Percentiles rank a stretch among this genome's conserved stretches.
Evolutionary conservation across 2,113 vertebrate genomes (phyloP).

Genomic region (Etheostoma cragini): DNA sequence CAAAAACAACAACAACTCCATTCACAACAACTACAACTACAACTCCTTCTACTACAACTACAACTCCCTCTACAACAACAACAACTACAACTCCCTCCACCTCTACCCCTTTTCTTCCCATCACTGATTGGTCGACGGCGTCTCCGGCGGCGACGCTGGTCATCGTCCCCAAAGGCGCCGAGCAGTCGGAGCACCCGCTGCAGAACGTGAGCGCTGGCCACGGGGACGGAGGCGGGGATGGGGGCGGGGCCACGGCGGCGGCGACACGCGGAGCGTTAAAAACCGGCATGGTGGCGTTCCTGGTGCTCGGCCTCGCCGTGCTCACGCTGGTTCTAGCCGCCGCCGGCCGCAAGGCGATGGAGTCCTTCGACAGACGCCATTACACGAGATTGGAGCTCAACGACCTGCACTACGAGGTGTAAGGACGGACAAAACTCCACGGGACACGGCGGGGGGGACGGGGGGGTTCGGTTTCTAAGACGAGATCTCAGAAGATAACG

Average conservation of each 20-base stretch:
- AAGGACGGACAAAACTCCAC: not conserved
- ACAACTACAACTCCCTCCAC: slow-evolving; percentile 7
- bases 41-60: not conserved
- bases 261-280: slow-evolving; percentile 56
- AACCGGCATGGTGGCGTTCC: slow-evolving; percentile 78
- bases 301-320: slow-evolving; percentile 77
- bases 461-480: too few relatives aligned
- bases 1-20: fast-evolving
- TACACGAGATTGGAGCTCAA: slow-evolving; percentile 87
- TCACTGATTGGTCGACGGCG: slow-evolving; percentile 23
- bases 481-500: too few relatives aligned
- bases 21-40: not conserved
- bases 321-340: slow-evolving; percentile 76
- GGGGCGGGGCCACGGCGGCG: not conserved
- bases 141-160: slow-evolving; percentile 27
- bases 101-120: not conserved
- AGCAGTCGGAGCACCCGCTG: slow-evolving; percentile 28
- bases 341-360: slow-evolving; percentile 82
- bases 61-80: not conserved
- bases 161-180: slow-evolving; percentile 56
- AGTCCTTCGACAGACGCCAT: slow-evolving; percentile 85
- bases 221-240: slow-evolving; percentile 29
- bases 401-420: slow-evolving; percentile 83
- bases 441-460: too few relatives aligned
- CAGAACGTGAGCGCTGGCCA: slow-evolving; percentile 30